phyloP scores from a whole-genome alignment of 2,797 vertebrate genomes.

The Miichthys miiuy region DNA sequence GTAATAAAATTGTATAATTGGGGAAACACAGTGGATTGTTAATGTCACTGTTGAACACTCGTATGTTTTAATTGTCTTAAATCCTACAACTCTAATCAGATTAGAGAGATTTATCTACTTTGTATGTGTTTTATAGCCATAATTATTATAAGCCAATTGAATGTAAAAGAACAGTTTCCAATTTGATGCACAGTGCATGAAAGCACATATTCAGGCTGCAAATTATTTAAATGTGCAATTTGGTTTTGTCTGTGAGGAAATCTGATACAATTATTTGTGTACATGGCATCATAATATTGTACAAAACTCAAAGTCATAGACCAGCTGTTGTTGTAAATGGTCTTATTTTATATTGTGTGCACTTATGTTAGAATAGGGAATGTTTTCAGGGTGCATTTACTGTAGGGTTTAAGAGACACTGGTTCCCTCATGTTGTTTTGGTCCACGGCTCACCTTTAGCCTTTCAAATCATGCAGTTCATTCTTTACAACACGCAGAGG shows the following conservation, averaged over 20 bases:
- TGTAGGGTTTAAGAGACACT: constrained; percentile 62
- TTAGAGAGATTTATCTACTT: neutral
- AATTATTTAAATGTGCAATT: constrained; percentile 30
- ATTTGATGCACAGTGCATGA: constrained; percentile 47
- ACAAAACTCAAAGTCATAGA: constrained; percentile 58
- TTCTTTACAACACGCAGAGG: constrained; percentile 33
- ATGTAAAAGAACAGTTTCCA: constrained; percentile 43
- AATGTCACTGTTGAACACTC: constrained; percentile 31
- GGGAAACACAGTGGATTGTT: constrained; percentile 38
- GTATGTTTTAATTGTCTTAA: constrained; percentile 30
- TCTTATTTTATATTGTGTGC: constrained; percentile 71
- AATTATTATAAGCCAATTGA: constrained; percentile 42
- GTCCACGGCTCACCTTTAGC: constrained; percentile 59
- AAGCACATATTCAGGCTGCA: constrained; percentile 47
- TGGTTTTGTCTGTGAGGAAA: constrained; percentile 62
- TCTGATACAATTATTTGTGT: constrained; percentile 53
- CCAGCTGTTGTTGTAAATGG: constrained; percentile 51
- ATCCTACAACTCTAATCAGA: constrained; percentile 33
- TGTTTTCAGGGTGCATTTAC: constrained; percentile 70
- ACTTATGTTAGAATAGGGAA: constrained; percentile 62
- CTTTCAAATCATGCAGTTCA: constrained; percentile 56
- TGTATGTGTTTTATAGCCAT: constrained; percentile 34
- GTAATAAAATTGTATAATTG: constrained; percentile 27
- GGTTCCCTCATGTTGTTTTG: constrained; percentile 58
- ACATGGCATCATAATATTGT: constrained; percentile 62